These are phyloP conservation scores for Bacillus rossius DNA, from an alignment of 1,140 invertebrate species.

Conservation along the genomic window DNA sequence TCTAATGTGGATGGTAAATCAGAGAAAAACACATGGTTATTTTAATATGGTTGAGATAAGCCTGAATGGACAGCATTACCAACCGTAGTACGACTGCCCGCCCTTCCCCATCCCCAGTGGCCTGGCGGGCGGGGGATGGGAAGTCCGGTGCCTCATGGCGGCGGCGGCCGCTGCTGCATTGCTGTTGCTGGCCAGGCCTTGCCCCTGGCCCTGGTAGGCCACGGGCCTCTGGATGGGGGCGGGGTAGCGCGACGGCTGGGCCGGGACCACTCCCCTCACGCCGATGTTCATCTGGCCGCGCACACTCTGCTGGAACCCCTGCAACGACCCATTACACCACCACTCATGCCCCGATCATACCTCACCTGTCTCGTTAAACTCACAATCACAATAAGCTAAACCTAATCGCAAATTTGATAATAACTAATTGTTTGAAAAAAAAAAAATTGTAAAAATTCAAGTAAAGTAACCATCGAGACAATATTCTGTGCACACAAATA, in stretches of 20 bases:
- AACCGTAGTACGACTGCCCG: slow-evolving; percentile 9
- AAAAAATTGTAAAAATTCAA: slow-evolving; percentile 5
- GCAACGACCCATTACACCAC: too few species aligned
- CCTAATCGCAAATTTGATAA: too few species aligned
- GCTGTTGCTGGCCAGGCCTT: background rate
- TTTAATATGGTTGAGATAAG: too few species aligned
- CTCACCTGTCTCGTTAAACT: too few species aligned
- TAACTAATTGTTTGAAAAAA: too few species aligned
- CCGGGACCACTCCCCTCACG: slow-evolving; percentile 41
- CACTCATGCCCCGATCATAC: too few species aligned
- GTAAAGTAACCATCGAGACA: slow-evolving; percentile 25
- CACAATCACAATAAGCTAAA: too few species aligned
- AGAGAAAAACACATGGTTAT: too few species aligned
- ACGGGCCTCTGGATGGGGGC: slow-evolving; percentile 44
- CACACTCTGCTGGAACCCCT: slow-evolving; percentile 43
- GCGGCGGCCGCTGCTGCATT: background rate
- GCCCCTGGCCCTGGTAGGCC: slow-evolving; percentile 15
- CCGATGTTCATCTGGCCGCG: slow-evolving; percentile 34
- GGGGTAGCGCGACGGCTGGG: slow-evolving; percentile 44
- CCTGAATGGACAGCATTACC: too few species aligned
- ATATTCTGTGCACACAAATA: too few species aligned
- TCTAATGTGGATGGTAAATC: too few species aligned
- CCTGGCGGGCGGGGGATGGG: slow-evolving; percentile 3
- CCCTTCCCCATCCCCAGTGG: slow-evolving; percentile 4
- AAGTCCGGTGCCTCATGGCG: slow-evolving; percentile 1